phyloP scores from a whole-genome alignment of 2,113 vertebrate genomes.

The Peromyscus californicus region DNA sequence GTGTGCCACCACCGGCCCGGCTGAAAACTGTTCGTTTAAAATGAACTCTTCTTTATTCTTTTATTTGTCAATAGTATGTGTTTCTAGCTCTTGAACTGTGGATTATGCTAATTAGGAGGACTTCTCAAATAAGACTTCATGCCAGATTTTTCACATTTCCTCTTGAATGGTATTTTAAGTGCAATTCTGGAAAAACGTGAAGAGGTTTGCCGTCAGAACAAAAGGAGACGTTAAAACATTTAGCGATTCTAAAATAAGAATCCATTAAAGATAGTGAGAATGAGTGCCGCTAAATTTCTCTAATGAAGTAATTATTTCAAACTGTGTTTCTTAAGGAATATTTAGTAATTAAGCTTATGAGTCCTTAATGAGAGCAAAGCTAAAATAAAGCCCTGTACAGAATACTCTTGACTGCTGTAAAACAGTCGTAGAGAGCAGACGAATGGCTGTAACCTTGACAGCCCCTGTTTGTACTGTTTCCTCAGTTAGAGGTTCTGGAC shows the following conservation, averaged over 20 bases:
- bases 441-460: conserved; percentile 68
- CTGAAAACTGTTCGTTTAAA: conserved; percentile 39
- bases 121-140: background rate
- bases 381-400: conserved; percentile 24
- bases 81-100: background rate
- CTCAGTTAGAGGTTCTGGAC: background rate
- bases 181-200: background rate
- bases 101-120: conserved; percentile 8
- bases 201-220: conserved; percentile 28
- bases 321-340: conserved; percentile 74
- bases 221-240: conserved; percentile 65
- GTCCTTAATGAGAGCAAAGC: conserved; percentile 63
- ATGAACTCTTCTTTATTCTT: background rate
- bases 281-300: conserved; percentile 66
- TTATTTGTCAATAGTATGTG: background rate
- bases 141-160: background rate
- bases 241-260: conserved; percentile 49
- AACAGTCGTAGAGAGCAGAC: background rate
- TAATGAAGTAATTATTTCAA: conserved; percentile 79
- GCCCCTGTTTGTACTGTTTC: background rate
- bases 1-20: rapidly evolving
- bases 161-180: conserved; percentile 44
- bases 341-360: conserved; percentile 70
- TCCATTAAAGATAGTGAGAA: conserved; percentile 52
- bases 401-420: conserved; percentile 56